Conservation (phyloP, 2,797 vertebrate species). For the Sebastes variabilis region DNA sequence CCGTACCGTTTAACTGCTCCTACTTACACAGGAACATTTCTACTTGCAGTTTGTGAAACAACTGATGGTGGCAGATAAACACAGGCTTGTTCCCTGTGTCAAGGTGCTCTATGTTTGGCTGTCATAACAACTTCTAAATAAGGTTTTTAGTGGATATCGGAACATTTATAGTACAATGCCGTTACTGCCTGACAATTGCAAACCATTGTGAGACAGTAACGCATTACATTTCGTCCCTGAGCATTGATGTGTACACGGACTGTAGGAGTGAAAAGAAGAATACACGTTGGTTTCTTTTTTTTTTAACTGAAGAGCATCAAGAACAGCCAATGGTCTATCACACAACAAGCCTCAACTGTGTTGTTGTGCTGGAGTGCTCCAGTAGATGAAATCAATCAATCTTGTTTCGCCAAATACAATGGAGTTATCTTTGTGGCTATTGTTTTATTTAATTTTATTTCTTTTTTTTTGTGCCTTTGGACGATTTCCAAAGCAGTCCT, state of each 20-base stretch:
- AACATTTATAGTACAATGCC: neutral
- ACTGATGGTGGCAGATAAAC: neutral
- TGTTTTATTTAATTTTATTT: neutral
- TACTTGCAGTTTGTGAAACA: neutral
- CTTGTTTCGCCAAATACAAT: slow-evolving; percentile 7
- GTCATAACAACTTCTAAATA: neutral
- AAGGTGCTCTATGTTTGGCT: neutral
- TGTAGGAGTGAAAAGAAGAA: slow-evolving; percentile 15
- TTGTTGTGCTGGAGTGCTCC: neutral
- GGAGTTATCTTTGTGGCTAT: neutral
- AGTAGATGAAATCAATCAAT: slow-evolving; percentile 14
- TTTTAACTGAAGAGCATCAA: slow-evolving; percentile 25
- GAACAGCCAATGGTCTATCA: slow-evolving; percentile 10
- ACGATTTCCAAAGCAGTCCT: slow-evolving; percentile 17
- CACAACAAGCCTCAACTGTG: slow-evolving; percentile 22
- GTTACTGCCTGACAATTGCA: neutral
- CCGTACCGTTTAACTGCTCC: neutral
- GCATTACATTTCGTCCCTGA: slow-evolving; percentile 39
- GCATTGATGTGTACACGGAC: slow-evolving; percentile 1
- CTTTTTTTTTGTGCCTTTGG: slow-evolving; percentile 2
- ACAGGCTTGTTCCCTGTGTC: neutral
- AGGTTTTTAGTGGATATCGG: neutral
- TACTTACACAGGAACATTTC: neutral
- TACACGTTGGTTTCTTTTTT: neutral
- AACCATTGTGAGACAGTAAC: slow-evolving; percentile 2